A percentile compares a stretch with the other conserved stretches of the same genome.
Conservation (phyloP, 92 coral and sea anemone genomes). For the Hydrozoanthus gracilis region DNA sequence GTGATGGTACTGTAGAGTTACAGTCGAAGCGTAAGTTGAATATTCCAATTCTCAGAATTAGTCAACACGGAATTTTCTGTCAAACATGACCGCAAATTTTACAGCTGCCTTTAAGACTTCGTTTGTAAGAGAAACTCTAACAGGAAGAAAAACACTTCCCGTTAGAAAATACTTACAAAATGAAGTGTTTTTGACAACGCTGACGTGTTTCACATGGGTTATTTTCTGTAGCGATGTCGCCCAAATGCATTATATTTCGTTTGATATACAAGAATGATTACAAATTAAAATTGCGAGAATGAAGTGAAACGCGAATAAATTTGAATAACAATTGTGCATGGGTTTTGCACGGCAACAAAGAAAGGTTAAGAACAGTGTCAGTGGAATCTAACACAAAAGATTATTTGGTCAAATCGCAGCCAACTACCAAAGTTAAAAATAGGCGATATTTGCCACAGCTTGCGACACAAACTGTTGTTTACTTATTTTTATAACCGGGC, state of each 20-base stretch:
- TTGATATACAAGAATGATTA: background rate
- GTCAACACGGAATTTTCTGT: background rate
- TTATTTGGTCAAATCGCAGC: too few relatives aligned
- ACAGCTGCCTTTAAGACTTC: background rate
- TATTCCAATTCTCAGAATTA: background rate
- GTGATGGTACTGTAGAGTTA: background rate
- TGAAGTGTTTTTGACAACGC: background rate
- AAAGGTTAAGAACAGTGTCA: too few relatives aligned
- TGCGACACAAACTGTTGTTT: too few relatives aligned
- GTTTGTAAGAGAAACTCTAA: background rate
- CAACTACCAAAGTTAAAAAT: too few relatives aligned
- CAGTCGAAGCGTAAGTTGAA: background rate
- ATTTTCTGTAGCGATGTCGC: background rate
- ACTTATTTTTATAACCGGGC: too few relatives aligned
- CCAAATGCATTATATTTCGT: background rate
- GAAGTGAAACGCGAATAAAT: conserved; percentile 23
- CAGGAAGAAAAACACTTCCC: conserved; percentile 22
- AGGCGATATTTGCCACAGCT: too few relatives aligned
- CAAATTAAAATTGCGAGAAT: conserved; percentile 27
- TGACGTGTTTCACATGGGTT: background rate
- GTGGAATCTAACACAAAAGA: too few relatives aligned
- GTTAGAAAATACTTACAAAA: conserved; percentile 18
- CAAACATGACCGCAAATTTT: conserved; percentile 17
- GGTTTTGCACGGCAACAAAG: too few relatives aligned
- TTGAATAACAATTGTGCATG: conserved; percentile 22